Percentiles rank a stretch among this genome's conserved stretches.
phyloP scores from a whole-genome alignment of 2,113 vertebrate species.

The Coptodon rendalli region DNA sequence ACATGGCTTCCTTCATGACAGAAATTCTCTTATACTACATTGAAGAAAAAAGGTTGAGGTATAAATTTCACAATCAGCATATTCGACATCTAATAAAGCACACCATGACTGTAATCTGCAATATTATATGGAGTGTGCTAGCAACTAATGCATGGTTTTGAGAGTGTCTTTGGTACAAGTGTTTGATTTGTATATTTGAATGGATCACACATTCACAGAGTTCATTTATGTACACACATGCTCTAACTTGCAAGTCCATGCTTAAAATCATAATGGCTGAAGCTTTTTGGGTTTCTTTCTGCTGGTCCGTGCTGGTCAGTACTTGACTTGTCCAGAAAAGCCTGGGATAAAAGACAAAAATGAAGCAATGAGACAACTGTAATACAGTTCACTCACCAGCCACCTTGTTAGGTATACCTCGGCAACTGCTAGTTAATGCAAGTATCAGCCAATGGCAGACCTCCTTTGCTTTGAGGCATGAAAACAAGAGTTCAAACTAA shows the following conservation, averaged over 20 bases:
- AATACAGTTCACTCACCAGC: background rate
- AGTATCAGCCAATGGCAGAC: background rate
- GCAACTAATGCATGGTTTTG: background rate
- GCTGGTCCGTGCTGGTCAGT: background rate
- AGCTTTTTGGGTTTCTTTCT: background rate
- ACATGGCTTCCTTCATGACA: background rate
- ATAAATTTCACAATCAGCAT: background rate
- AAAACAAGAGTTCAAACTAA: background rate
- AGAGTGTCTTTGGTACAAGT: background rate
- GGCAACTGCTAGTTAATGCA: background rate
- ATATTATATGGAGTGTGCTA: background rate
- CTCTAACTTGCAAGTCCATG: background rate
- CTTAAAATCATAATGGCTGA: background rate
- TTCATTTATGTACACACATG: background rate
- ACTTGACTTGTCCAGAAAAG: background rate
- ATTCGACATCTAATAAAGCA: background rate
- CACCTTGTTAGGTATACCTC: background rate
- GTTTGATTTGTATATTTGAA: background rate
- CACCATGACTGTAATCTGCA: background rate
- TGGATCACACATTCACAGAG: background rate
- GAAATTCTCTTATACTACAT: background rate
- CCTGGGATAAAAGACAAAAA: background rate
- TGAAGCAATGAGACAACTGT: background rate
- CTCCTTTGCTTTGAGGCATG: background rate
- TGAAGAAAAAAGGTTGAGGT: background rate